Evolutionary conservation across 2,888 invertebrate genomes (phyloP).

Genomic region (Ephialtes manifestator): DNA sequence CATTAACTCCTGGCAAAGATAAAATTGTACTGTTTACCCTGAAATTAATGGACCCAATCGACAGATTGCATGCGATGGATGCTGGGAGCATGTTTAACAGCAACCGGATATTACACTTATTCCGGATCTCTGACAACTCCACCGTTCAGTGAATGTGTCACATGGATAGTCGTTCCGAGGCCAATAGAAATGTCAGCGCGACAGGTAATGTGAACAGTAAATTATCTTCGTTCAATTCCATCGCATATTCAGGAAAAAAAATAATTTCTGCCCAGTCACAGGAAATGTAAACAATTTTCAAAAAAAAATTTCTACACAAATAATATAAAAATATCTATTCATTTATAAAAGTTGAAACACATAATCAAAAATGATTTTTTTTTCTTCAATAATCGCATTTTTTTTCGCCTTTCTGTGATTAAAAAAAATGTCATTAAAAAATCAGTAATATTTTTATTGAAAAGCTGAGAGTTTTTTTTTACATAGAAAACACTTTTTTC

Average conservation of each 20-base stretch:
- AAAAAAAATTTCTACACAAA: no score
- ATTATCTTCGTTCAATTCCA: not conserved
- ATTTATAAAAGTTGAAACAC: no score
- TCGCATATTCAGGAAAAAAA: not conserved
- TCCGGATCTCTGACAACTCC: conserved; percentile 77
- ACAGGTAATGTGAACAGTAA: conserved; percentile 72
- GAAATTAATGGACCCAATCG: not conserved
- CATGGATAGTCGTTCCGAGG: conserved; percentile 78
- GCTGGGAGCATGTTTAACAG: conserved; percentile 53
- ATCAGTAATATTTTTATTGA: no score
- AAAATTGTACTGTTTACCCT: not conserved
- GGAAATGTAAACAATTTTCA: not conserved
- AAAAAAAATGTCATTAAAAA: no score
- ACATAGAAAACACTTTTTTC: no score
- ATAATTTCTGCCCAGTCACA: not conserved
- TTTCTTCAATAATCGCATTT: no score
- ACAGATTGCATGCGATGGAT: conserved; percentile 62
- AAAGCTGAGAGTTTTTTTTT: no score
- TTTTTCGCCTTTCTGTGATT: no score
- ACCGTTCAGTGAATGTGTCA: conserved; percentile 79
- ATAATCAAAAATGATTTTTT: no score
- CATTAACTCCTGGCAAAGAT: not conserved
- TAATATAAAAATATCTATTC: no score
- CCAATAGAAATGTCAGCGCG: conserved; percentile 76
- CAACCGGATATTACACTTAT: conserved; percentile 79